Evolutionary conservation across 2,797 vertebrate species (phyloP), one percentile per base, ranked within the genome.

Genomic region (Syngnathus acus): DNA sequence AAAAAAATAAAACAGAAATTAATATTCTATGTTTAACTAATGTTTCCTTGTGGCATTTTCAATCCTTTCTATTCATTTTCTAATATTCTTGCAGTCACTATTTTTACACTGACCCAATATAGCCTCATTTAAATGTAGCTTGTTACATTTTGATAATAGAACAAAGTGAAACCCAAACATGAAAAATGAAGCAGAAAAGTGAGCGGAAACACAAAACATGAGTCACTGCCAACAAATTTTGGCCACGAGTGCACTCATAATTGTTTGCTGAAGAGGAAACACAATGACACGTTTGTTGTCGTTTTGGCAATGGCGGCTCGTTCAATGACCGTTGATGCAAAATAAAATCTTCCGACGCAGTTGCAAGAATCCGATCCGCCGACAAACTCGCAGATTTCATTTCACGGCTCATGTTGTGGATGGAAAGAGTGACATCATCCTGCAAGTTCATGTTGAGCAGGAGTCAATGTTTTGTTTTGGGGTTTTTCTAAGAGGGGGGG

Each of bases 341-440:
- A 21, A 16, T 19, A 5, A 10, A 37, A 50, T 50, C 9, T 26
- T 7, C 4, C 5, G 21, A 26, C 23, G 21, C 8, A 1, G 9
- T 60, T 40, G 32, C 55, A 38, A 38, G 32, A 37, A 57, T 26
- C 26, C 19, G 9, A 9, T 6, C 53, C 53, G 8, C 1, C 21
- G 9, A 9, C 21, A n/a, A 13, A 19, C 38, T 23, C 23, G 59
- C 42, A 10, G 40, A 84, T 87, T 84, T 83, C 70, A 78, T 89
- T 82, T 84, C 81, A 39, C 72, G 86, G 67, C 82, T 86, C 76
- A 83, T 84, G 80, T 86, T 85, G 82, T 43, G 42, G 10, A 32
- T 84, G 83, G 83, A 88, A 89, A 87, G 83, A 81, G 83, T 87
- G 80, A 88, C 84, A 83, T 88, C 84, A 87, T 76, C 39, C 71